A percentile compares a stretch with the other conserved stretches of the same genome.
These are phyloP conservation scores for Gisinianus flammeolus DNA, from an alignment of 2,888 invertebrate species.

Conservation along the genomic window DNA sequence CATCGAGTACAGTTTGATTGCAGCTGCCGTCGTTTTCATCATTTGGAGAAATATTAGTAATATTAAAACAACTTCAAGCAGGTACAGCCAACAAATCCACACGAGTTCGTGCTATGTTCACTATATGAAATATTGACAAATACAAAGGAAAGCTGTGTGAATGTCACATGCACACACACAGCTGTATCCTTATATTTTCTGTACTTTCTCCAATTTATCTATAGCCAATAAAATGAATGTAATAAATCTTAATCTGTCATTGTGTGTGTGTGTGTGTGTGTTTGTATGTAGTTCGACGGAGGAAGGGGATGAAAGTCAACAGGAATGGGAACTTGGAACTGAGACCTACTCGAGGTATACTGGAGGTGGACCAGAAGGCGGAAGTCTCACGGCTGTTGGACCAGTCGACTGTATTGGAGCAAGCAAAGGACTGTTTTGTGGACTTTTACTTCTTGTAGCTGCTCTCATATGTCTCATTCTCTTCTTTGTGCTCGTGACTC, in stretches of 20 bases:
- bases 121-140: too few species aligned
- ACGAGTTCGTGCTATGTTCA: too few species aligned
- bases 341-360: constrained; percentile 58
- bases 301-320: constrained; percentile 59
- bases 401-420: constrained; percentile 94
- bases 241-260: too few species aligned
- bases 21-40: constrained; percentile 91
- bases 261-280: too few species aligned
- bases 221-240: too few species aligned
- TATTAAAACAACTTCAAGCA: too few species aligned
- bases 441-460: constrained; percentile 84
- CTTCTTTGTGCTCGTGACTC: constrained; percentile 92
- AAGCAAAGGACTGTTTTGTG: constrained; percentile 91
- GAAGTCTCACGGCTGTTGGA: constrained; percentile 61
- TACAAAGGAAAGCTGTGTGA: too few species aligned
- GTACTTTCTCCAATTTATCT: too few species aligned
- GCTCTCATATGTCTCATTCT: constrained; percentile 91
- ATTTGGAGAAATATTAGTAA: constrained; percentile 97
- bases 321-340: constrained; percentile 59
- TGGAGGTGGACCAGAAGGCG: constrained; percentile 53
- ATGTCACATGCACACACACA: too few species aligned
- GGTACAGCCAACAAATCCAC: too few species aligned
- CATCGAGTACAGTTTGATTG: constrained; percentile 93
- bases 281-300: too few species aligned
- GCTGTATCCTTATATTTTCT: too few species aligned